phyloP scores from a whole-genome alignment of 1,140 invertebrate genomes.

The Zaprionus inermis region DNA sequence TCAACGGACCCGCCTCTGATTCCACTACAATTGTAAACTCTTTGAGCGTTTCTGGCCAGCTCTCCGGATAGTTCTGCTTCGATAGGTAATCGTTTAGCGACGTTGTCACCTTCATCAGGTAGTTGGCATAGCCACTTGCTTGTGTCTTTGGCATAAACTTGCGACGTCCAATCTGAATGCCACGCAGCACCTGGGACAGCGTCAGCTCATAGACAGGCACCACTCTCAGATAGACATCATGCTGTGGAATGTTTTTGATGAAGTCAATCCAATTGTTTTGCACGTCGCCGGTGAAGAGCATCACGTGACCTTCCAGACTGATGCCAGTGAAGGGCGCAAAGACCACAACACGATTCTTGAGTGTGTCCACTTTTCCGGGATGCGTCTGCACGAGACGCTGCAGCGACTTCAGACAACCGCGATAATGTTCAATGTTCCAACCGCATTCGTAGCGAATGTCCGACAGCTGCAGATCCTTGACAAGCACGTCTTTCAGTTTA shows the following conservation, averaged over 20 bases:
- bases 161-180: slow-evolving; percentile 93
- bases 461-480: slow-evolving; percentile 85
- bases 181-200: slow-evolving; percentile 90
- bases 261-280: slow-evolving; percentile 95
- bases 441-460: slow-evolving; percentile 91
- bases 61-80: slow-evolving; percentile 87
- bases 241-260: slow-evolving; percentile 91
- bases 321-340: slow-evolving; percentile 95
- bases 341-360: slow-evolving; percentile 90
- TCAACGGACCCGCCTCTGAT: slow-evolving; percentile 95
- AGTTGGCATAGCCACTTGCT: slow-evolving; percentile 92
- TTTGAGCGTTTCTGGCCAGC: slow-evolving; percentile 89
- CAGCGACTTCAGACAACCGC: slow-evolving; percentile 92
- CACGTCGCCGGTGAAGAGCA: slow-evolving; percentile 95
- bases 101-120: slow-evolving; percentile 92
- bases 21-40: slow-evolving; percentile 95
- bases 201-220: slow-evolving; percentile 94
- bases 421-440: slow-evolving; percentile 94
- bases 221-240: slow-evolving; percentile 89
- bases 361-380: slow-evolving; percentile 87
- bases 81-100: slow-evolving; percentile 92
- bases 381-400: slow-evolving; percentile 89
- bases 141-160: slow-evolving; percentile 96
- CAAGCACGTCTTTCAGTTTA: slow-evolving; percentile 86
- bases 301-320: slow-evolving; percentile 93